Base-by-base conservation (phyloP, 1,140 invertebrate species). In the Harpegnathos saltator region DNA sequence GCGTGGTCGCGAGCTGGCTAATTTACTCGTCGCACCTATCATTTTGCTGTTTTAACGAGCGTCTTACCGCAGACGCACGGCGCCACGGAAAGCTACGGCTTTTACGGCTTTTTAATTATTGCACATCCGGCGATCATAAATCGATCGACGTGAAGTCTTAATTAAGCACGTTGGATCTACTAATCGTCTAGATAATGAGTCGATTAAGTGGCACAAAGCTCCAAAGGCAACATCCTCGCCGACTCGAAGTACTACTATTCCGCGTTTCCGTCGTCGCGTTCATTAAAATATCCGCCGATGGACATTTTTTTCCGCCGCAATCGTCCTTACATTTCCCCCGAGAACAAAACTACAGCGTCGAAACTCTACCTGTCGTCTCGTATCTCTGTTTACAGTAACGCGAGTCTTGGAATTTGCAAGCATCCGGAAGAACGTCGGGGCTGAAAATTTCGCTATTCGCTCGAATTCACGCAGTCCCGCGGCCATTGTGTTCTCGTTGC, bases 51-150 rank as follows among this genome's bases (percentile, higher is more conserved):
- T 80, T 80, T 80, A 71, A 80, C 58, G 33, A 58, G 22, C 50
- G 63, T 58, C 61, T 69, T 56, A 78, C 52, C 19, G 33, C 48
- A 58, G 24, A 78, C 29, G 15, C n/a, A 48, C 29, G 29, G 38
- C 29, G 44, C 56, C 44, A 24, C 58, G 44, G 69, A 82, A 72
- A 73, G 50, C 33, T 73, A 59, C 24, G 62, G 11, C 26, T 73
- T 82, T 52, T 71, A 81, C 24, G n/a, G 11, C 56, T 62, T 62
- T 62, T 48, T 82, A 82, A 82, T 82, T 72, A 81, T 82, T 44
- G 50, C n/a, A 61, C 56, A 69, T 80, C 65, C 62, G 50, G 29
- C 24, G 50, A 78, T 78, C 75, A 29, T 80, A 80, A 69, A 58
- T 80, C 65, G 63, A 80, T 66, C 75, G 29, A 48, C 63, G 33